Evolutionary conservation across 1,140 invertebrate genomes (phyloP), one percentile per base, ranked within the genome.

Genomic region (Bombus turneri): DNA sequence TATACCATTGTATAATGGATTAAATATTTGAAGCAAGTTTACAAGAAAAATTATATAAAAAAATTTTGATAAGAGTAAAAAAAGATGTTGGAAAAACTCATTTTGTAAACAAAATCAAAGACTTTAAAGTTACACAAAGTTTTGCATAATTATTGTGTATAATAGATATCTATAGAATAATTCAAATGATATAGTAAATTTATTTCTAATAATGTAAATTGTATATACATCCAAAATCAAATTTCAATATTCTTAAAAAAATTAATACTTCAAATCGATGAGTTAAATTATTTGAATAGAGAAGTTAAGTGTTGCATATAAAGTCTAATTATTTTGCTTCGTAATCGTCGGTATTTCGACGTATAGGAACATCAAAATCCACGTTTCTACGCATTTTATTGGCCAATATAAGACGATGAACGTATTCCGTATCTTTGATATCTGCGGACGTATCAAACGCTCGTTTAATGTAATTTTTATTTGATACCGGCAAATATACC

Each of bases 391-490:
- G 85, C 82, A 95, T 94, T 94, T 90, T 90, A 88, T 95, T 93
- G 80, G 92, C 91, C 43, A 95, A 91, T 88, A 95, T 93, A 77
- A 95, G 88, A 84, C 94, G 94, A 90, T 95, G 95, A 81, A 95
- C 93, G 78, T 94, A 92, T 91, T 95, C 94, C 53, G 89, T 84
- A 85, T 90, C 81, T 39, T 83, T 85, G 74, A 86, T 87, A 34
- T 71, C 74, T 34, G 88, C 86, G 57, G 81, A 92, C 34, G 86
- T 73, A 34, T 93, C 89, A 81, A 96, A 95, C 34, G 95, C 96
- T 87, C 93, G 94, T 86, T 93, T 93, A 39, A 96, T 87, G 47
- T 95, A 87, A 69, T 95, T 93, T 90, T 95, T 96, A 86, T 94
- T 95, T 4, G 90, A 86, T 83, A 95, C 93, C 8, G 95, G 93